Percentiles rank a stretch among this genome's conserved stretches.
Conservation (phyloP, 1,140 invertebrate genomes). For the Laodelphax striatellus region DNA sequence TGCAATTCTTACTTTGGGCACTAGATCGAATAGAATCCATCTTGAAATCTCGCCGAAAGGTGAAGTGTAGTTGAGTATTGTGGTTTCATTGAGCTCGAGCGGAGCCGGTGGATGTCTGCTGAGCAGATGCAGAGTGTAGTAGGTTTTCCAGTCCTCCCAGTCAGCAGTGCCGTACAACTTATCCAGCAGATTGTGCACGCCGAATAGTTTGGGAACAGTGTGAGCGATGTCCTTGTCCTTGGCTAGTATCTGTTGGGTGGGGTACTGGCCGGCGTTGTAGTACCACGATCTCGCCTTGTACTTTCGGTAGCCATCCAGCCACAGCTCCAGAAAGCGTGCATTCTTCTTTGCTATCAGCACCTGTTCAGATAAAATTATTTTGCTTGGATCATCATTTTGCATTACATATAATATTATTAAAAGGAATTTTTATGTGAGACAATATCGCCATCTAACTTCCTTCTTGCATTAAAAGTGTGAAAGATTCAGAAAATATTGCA, state of each 20-base stretch:
- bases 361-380: constrained; percentile 10
- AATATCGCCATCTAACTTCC: no score
- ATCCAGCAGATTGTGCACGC: constrained; percentile 24
- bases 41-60: constrained; percentile 25
- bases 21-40: constrained; percentile 22
- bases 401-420: no score
- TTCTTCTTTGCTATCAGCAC: constrained; percentile 28
- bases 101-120: constrained; percentile 21
- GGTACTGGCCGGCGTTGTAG: constrained; percentile 28
- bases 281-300: constrained; percentile 27
- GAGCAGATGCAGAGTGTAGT: constrained; percentile 25
- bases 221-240: constrained; percentile 23
- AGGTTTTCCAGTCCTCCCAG: constrained; percentile 21
- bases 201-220: constrained; percentile 23
- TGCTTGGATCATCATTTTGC: no score
- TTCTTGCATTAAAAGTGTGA: no score
- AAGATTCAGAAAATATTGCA: no score
- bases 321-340: constrained; percentile 26
- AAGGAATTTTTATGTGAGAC: no score
- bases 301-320: constrained; percentile 25
- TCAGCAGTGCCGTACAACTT: constrained; percentile 18
- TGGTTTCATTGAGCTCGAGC: constrained; percentile 19
- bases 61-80: constrained; percentile 18
- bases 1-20: constrained; percentile 16
- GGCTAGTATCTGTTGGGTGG: constrained; percentile 24